Percentiles rank a stretch among this genome's conserved stretches.
phyloP scores from a whole-genome alignment of 2,888 invertebrate species.

The Caenorhabditis zanzibari region DNA sequence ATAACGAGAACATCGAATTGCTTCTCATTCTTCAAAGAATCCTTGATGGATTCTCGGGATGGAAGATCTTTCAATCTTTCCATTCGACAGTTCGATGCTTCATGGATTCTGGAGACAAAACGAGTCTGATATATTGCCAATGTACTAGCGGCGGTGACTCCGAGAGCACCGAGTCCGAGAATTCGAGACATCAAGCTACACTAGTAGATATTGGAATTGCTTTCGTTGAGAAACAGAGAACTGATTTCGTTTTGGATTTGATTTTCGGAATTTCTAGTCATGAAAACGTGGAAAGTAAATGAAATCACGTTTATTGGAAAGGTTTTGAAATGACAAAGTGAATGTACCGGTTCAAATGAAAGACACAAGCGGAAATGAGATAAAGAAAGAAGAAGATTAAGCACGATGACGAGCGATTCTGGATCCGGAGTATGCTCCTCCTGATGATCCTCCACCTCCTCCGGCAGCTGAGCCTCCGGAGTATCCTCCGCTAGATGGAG shows the following conservation, averaged over 20 bases:
- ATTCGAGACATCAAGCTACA: constrained; percentile 26
- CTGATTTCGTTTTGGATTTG: background rate
- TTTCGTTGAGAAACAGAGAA: background rate
- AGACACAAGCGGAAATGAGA: constrained; percentile 47
- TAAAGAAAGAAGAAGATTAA: constrained; percentile 10
- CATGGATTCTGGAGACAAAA: constrained; percentile 22
- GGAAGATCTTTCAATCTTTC: constrained; percentile 8
- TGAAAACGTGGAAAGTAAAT: background rate
- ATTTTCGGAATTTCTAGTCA: background rate
- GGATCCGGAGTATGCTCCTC: constrained; percentile 40
- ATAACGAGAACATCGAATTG: constrained; percentile 49
- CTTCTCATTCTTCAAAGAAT: constrained; percentile 37
- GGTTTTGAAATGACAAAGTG: constrained; percentile 5
- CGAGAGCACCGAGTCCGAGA: constrained; percentile 27
- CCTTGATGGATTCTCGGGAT: constrained; percentile 17
- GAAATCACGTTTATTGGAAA: constrained; percentile 29
- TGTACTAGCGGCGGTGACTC: constrained; percentile 12
- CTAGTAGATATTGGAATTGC: constrained; percentile 26
- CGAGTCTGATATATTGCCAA: constrained; percentile 27
- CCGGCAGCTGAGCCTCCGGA: constrained; percentile 40
- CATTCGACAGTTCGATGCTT: constrained; percentile 7
- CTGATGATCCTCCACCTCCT: constrained; percentile 35
- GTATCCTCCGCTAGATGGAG: constrained; percentile 25
- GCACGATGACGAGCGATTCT: constrained; percentile 50
- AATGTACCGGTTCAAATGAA: constrained; percentile 28